Evolutionary conservation across 2,888 invertebrate genomes (phyloP).

Genomic region (Caenorhabditis zanzibari): DNA sequence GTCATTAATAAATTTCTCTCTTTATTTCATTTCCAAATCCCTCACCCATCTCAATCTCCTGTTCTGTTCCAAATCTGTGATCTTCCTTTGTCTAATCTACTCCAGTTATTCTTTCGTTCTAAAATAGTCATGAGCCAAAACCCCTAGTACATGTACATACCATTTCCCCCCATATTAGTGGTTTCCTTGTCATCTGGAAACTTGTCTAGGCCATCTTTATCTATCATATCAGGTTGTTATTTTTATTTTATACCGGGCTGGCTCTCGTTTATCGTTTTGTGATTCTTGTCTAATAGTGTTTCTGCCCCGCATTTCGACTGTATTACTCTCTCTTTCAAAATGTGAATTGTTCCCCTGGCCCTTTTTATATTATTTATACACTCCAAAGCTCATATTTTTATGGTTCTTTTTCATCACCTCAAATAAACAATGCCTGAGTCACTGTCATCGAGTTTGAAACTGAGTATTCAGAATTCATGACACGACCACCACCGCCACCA

Average conservation of each 20-base stretch:
- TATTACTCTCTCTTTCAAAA: background rate
- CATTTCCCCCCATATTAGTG: slow-evolving; percentile 1
- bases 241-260: slow-evolving; percentile 31
- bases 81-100: slow-evolving; percentile 21
- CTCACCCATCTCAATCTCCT: slow-evolving; percentile 37
- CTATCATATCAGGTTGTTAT: slow-evolving; percentile 50
- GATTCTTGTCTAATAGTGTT: background rate
- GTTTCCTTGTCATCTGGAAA: slow-evolving; percentile 32
- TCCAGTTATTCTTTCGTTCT: background rate
- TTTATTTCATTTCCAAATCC: background rate
- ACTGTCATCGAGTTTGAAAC: background rate
- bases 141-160: slow-evolving; percentile 33
- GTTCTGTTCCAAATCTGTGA: slow-evolving; percentile 60
- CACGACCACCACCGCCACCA: slow-evolving; percentile 36
- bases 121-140: slow-evolving; percentile 2
- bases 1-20: background rate
- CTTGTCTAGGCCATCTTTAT: slow-evolving; percentile 46
- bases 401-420: background rate
- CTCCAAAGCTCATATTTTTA: slow-evolving; percentile 10
- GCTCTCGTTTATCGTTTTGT: slow-evolving; percentile 33
- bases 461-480: slow-evolving; percentile 27
- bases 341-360: background rate
- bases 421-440: slow-evolving; percentile 37
- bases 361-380: slow-evolving; percentile 26
- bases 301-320: background rate